These are phyloP conservation scores for Cyprinodon diabolis DNA, from an alignment of 2,797 vertebrate genomes.

Conservation along the genomic window DNA sequence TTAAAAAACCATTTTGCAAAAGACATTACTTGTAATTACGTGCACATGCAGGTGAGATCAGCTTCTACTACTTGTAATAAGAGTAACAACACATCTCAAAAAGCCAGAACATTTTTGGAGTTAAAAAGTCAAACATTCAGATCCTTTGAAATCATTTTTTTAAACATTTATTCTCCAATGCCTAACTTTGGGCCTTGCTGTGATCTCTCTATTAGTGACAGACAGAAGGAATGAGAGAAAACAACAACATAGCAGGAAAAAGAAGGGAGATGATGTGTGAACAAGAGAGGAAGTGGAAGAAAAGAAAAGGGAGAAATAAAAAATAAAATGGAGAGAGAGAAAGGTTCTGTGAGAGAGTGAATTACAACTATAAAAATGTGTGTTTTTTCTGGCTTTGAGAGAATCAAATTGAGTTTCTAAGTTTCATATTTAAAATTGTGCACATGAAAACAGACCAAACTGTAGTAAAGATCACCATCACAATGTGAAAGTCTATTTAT, in stretches of 20 bases:
- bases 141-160: neutral
- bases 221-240: neutral
- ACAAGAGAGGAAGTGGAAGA: slow-evolving; percentile 7
- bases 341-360: slow-evolving; percentile 26
- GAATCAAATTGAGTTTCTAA: neutral
- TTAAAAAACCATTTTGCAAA: neutral
- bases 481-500: neutral
- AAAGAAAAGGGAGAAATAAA: slow-evolving; percentile 10
- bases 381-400: slow-evolving; percentile 12
- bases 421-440: neutral
- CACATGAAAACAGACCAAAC: neutral
- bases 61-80: neutral
- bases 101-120: neutral
- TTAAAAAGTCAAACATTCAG: neutral
- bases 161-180: slow-evolving; percentile 16
- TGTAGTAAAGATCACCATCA: neutral
- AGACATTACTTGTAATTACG: neutral
- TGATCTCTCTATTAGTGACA: slow-evolving; percentile 32
- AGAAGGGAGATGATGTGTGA: slow-evolving; percentile 12
- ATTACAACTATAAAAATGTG: slow-evolving; percentile 13
- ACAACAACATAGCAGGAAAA: neutral
- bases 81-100: neutral
- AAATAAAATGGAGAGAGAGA: slow-evolving; percentile 25
- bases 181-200: slow-evolving; percentile 23
- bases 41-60: slow-evolving; percentile 1